These are phyloP conservation scores for Toxostoma redivivum DNA, from an alignment of 2,113 vertebrate genomes.

Conservation along the genomic window DNA sequence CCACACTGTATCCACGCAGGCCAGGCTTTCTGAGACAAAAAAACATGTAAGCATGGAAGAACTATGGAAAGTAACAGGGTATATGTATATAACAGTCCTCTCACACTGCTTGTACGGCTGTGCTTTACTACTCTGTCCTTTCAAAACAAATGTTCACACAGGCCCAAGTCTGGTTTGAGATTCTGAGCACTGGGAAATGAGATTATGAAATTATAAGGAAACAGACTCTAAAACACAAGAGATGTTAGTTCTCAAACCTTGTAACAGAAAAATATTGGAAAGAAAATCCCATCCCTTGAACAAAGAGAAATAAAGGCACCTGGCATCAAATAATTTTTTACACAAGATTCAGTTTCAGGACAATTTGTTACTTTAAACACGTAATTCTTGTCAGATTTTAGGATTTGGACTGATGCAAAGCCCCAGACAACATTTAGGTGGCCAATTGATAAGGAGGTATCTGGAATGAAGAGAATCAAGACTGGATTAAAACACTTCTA, in stretches of 20 bases:
- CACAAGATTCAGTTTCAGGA: neutral
- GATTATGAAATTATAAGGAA: neutral
- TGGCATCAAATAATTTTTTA: neutral
- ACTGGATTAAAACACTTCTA: neutral
- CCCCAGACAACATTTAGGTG: neutral
- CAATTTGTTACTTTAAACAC: neutral
- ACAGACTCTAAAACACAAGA: neutral
- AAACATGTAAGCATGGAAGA: neutral
- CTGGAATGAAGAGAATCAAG: neutral
- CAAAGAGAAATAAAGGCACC: neutral
- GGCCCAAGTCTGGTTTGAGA: neutral
- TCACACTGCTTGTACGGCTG: neutral
- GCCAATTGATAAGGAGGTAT: neutral
- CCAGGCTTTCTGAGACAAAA: neutral
- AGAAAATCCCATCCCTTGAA: neutral
- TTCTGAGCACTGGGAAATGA: neutral
- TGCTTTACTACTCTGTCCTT: neutral
- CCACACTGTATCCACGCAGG: neutral
- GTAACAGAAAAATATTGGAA: neutral
- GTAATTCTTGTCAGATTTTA: neutral
- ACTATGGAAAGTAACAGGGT: neutral
- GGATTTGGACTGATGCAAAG: neutral
- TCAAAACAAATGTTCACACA: neutral
- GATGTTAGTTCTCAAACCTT: neutral
- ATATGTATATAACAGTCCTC: rapidly evolving